Base-by-base conservation (phyloP, 2,113 vertebrate genomes). In the Macaca nemestrina region DNA sequence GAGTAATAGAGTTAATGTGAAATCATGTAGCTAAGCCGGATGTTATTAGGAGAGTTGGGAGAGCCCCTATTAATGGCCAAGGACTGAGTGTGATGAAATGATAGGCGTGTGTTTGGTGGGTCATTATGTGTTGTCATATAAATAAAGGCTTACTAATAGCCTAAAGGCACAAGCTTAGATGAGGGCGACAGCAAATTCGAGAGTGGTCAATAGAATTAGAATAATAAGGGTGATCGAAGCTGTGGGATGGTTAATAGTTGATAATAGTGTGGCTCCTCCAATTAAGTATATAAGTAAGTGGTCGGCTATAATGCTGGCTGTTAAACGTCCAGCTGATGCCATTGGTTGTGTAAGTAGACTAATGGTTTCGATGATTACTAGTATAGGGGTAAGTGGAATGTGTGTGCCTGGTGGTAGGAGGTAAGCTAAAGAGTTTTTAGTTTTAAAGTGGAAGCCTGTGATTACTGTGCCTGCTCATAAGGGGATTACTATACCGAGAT, bases 121-220 rank as follows among this genome's bases (percentile, higher is more conserved):
- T 52, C 50, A 0, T 52, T 52, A 52, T 52, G 50, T 52, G 50
- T 52, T 52, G 50, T 17, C 50, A 52, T 52, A 17, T 52, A 52
- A 52, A 52, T 52, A 52, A 17, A 17, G 50, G 50, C 50, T 52
- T 52, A 52, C 50, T 52, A 52, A 52, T 52, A 52, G 50, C 50
- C 0, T 52, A 52, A 52, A 52, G 50, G 0, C 50, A 52, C 0
- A 52, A 17, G 1, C 14, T 17, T 52, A 0, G 50, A 52, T 52
- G 0, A 17, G 5, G 50, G 50, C 16, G 4, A 52, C 50, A 52
- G 50, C 4, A 5, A 52, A 16, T 12, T 78, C 6, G 45, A 75
- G 23, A 3, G 30, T 50, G 12, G 2, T 67, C 12, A 64, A 4
- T 7, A 76, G 25, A 14, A 16, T 18, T 32, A n/a, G 9, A 64